Conservation (phyloP, 2,113 vertebrate genomes). For the Toxostoma redivivum region DNA sequence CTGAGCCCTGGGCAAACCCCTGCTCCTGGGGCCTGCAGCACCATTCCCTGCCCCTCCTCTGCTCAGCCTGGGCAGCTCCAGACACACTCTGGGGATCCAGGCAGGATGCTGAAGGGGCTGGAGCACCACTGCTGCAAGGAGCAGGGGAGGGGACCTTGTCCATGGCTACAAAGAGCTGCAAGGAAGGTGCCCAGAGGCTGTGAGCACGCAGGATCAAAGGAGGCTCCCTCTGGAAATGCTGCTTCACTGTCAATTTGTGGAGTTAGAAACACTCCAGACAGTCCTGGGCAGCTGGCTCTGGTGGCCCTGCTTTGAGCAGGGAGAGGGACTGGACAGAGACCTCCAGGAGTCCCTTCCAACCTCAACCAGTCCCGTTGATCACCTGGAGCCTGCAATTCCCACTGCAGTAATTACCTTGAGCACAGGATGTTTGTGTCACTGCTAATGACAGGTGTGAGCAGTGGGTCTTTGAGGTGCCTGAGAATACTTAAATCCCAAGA, state of each 20-base stretch:
- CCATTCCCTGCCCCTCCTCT: neutral
- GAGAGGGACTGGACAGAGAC: neutral
- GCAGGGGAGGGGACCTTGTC: neutral
- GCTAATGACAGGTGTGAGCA: neutral
- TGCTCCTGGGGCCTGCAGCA: neutral
- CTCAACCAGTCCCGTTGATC: neutral
- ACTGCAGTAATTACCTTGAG: neutral
- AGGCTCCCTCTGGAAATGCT: neutral
- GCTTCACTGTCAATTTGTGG: neutral
- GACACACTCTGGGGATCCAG: too few species aligned
- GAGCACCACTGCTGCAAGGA: neutral
- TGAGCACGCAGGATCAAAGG: rapidly evolving
- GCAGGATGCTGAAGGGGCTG: neutral
- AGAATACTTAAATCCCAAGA: neutral
- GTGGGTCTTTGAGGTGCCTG: neutral
- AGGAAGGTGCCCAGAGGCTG: neutral
- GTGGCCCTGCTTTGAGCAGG: neutral
- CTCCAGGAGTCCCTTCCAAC: neutral
- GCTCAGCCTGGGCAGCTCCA: neutral
- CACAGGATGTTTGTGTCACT: neutral
- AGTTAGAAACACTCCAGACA: neutral
- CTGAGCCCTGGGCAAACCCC: neutral
- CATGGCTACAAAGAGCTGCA: rapidly evolving
- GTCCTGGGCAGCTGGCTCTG: neutral
- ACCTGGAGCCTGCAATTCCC: neutral